Evolutionary conservation across 2,113 vertebrate genomes (phyloP), one percentile per base, ranked within the genome.

Genomic region (Lophochroa leadbeateri): DNA sequence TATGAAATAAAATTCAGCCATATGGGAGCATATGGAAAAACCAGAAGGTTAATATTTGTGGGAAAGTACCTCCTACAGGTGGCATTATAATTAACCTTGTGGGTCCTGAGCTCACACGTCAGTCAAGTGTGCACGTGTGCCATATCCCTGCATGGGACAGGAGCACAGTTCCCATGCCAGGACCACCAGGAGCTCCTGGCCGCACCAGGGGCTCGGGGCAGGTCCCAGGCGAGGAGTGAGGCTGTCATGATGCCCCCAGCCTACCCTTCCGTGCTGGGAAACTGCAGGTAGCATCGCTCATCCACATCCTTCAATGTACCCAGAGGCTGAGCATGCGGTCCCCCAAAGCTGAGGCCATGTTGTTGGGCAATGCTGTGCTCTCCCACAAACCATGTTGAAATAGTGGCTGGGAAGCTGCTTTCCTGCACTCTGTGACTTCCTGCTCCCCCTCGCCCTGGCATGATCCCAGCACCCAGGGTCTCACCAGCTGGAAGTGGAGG

Each of bases 11-110:
- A 92, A 53, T 31, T 41, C 60, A 64, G 94, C 68, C 61, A 84
- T 93, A 89, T 92, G 77, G 85, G 95, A 97, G 39, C 92, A 96
- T 75, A 87, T 67, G 86, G 57, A 81, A 94, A 93, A 96, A 94
- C 1, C 82, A 96, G 65, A 94, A 94, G 70, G 84, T 89, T 92
- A 68, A 44, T 50, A 70, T 55, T 63, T 93, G 50, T 28, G 9
- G 49, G 82, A 94, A 94, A 44, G 79, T 86, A 55, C 35, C 90
- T 94, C 92, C 86, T 78, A 82, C 9, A 87, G 64, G 60, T 91
- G 91, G 91, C 95, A 65, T 86, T 80, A 49, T 82, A 93, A 94
- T 49, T 92, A 92, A 81, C 61, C 89, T 92, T 86, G 78, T 72
- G 78, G 68, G 64, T 57, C 83, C 67, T 35, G 79, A 47, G 65